Evolutionary conservation across 1,140 invertebrate genomes (phyloP), one percentile per base, ranked within the genome.

Genomic region (Leptonema lineaticorne): DNA sequence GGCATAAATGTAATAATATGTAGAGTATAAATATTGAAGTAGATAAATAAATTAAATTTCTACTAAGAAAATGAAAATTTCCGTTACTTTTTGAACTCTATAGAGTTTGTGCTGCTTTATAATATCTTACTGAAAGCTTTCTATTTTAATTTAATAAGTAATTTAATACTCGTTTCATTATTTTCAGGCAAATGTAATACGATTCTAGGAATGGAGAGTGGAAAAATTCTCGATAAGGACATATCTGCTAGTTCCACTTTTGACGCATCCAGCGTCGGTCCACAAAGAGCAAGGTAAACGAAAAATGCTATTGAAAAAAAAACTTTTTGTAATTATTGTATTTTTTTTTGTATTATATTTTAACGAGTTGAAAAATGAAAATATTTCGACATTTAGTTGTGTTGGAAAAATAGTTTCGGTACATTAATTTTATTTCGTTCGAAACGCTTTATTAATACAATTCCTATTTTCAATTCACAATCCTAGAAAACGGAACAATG

Each of bases 161-260:
- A 33, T 6, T 46, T 46, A 16, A 46, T 4, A 16, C 16, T 30
- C 30, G n/a, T 60, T 62, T 62, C 29, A 41, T 30, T 29, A n/a
- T 53, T 85, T 84, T 56, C 82, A 90, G 88, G 83, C 75, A 83
- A 84, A 80, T 90, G 89, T 77, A 83, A 78, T 66, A 79, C 77
- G 14, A 82, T 90, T 20, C 78, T 92, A 74, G 90, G 90, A 69
- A 91, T 92, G 90, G 86, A 90, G 78, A 87, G 88, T 24, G 87
- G 87, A 56, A 84, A 80, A 11, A 91, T 92, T 74, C 84, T 80
- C 74, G 88, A 91, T 77, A 77, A 82, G 58, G 87, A 88, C 76
- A 85, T 92, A 74, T 82, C 85, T 28, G 89, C 89, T 37, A 91
- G 89, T 74, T 90, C 88, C n/a, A 88, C 88, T 68, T 90, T 90